phyloP scores from a whole-genome alignment of 2,797 vertebrate genomes.

The Cirrhinus mrigala region DNA sequence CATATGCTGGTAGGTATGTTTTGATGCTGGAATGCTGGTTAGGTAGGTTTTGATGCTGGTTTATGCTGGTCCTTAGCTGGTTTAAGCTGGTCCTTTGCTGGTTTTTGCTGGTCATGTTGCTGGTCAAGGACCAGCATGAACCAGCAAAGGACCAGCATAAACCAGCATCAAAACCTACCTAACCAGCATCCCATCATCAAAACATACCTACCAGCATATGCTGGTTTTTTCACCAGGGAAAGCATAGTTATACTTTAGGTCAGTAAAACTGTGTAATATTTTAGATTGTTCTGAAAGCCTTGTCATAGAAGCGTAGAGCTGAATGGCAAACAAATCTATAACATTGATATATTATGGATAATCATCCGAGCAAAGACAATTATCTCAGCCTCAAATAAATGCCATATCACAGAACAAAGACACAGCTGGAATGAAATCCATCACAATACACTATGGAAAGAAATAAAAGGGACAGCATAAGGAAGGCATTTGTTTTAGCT shows the following conservation, averaged over 20 bases:
- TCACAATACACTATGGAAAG: not conserved
- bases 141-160: too few relatives aligned
- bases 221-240: not conserved
- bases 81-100: too few relatives aligned
- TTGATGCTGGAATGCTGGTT: too few relatives aligned
- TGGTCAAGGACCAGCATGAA: too few relatives aligned
- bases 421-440: not conserved
- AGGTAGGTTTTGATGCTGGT: too few relatives aligned
- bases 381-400: not conserved
- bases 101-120: too few relatives aligned
- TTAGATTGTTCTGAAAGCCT: not conserved
- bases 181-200: too few relatives aligned
- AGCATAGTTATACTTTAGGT: not conserved
- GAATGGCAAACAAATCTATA: not conserved
- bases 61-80: too few relatives aligned
- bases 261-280: not conserved
- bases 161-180: too few relatives aligned
- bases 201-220: too few relatives aligned
- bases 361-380: not conserved
- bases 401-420: constrained; percentile 9
- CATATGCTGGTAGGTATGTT: too few relatives aligned
- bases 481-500: constrained; percentile 12
- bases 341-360: not conserved
- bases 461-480: not conserved
- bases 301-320: not conserved